Conservation (phyloP, 2,113 vertebrate genomes). For the Dissostichus mawsoni region DNA sequence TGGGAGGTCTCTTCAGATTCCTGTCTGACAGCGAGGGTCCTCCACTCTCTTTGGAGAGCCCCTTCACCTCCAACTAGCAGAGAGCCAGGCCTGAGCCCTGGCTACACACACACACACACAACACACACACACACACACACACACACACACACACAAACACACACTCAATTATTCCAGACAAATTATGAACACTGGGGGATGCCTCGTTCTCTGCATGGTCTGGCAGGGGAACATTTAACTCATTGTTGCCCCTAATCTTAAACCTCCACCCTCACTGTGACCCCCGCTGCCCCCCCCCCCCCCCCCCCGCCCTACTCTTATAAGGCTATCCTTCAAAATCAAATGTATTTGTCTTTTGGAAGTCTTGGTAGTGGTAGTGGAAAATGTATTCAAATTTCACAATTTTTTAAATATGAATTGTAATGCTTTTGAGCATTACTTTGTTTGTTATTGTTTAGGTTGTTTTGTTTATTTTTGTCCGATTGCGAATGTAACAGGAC, state of each 20-base stretch:
- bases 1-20: constrained; percentile 86
- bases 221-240: constrained; percentile 79
- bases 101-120: constrained; percentile 35
- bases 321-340: neutral
- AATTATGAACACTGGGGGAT: constrained; percentile 81
- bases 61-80: constrained; percentile 79
- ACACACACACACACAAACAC: constrained; percentile 35
- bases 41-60: constrained; percentile 81
- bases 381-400: neutral
- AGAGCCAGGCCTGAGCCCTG: constrained; percentile 54
- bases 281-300: constrained; percentile 28
- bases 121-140: constrained; percentile 37
- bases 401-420: neutral
- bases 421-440: neutral
- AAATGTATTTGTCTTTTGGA: neutral
- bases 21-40: constrained; percentile 85
- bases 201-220: constrained; percentile 74
- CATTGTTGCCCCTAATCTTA: constrained; percentile 79
- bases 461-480: neutral
- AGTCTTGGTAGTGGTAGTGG: neutral
- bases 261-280: constrained; percentile 65
- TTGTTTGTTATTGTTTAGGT: neutral
- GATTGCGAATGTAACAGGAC: neutral
- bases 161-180: constrained; percentile 78
- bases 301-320: neutral